phyloP scores from a whole-genome alignment of 2,113 vertebrate genomes.

The Pteruthius melanotis region DNA sequence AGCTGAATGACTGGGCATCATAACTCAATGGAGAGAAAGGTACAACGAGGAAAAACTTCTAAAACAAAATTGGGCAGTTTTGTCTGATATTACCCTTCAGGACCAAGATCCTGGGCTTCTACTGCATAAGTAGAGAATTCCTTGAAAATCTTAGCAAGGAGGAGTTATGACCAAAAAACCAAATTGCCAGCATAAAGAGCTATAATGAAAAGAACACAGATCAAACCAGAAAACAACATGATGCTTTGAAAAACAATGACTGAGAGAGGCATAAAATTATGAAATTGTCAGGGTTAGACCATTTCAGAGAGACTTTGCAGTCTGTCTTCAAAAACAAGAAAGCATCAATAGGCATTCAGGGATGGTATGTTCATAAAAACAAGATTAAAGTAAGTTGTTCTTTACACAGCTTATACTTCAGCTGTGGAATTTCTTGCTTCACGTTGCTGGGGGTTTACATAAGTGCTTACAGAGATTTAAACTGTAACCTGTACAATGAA shows the following conservation, averaged over 20 bases:
- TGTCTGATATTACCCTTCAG: neutral
- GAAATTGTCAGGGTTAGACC: neutral
- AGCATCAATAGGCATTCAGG: neutral
- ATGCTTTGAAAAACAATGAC: neutral
- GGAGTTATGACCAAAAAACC: neutral
- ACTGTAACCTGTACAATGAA: neutral
- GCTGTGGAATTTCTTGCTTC: neutral
- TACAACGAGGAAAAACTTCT: neutral
- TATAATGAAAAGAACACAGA: neutral
- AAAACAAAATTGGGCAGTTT: neutral
- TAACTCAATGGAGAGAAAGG: neutral
- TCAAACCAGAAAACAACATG: neutral
- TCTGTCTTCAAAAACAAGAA: neutral
- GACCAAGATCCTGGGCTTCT: neutral
- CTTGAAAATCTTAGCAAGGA: neutral
- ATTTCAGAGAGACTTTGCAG: neutral
- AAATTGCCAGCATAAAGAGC: neutral
- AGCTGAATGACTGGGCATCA: neutral
- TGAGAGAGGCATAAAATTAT: neutral
- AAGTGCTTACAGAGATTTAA: neutral
- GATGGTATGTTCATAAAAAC: neutral
- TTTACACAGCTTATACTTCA: neutral
- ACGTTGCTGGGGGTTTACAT: neutral
- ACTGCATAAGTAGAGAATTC: neutral
- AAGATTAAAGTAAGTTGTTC: neutral